A percentile compares a stretch with the other conserved stretches of the same genome.
Conservation (phyloP, 2,797 vertebrate species). For the Melanotaenia boesemani region DNA sequence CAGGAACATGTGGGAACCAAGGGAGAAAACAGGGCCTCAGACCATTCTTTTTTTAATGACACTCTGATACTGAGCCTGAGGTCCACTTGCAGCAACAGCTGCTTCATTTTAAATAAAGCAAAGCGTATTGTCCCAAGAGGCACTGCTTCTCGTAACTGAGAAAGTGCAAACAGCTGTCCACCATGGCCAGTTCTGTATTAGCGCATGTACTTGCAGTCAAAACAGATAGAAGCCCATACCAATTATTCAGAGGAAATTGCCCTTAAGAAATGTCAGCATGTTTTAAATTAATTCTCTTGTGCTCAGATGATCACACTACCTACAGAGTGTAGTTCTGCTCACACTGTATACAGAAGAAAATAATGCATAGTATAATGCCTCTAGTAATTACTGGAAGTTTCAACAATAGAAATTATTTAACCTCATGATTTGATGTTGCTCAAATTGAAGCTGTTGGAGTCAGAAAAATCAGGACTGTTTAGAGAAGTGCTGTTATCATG, state of each 20-base stretch:
- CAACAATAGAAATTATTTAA: background rate
- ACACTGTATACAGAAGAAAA: background rate
- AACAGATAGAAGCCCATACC: constrained; percentile 15
- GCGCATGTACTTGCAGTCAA: constrained; percentile 30
- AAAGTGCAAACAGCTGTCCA: constrained; percentile 63
- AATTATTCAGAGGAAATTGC: constrained; percentile 55
- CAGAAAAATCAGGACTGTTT: constrained; percentile 18
- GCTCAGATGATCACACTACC: constrained; percentile 23
- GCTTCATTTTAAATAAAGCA: constrained; percentile 81
- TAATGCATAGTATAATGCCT: background rate
- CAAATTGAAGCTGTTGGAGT: constrained; percentile 11
- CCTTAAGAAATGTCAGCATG: constrained; percentile 35
- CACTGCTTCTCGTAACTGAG: constrained; percentile 53
- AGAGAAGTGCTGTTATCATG: constrained; percentile 13
- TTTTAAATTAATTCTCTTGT: constrained; percentile 19
- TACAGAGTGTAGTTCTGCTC: constrained; percentile 15
- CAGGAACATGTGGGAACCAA: constrained; percentile 67
- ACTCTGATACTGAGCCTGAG: constrained; percentile 73
- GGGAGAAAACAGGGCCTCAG: constrained; percentile 71
- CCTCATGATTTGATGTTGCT: constrained; percentile 21
- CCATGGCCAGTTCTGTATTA: constrained; percentile 17
- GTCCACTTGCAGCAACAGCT: constrained; percentile 79
- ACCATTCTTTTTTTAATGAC: constrained; percentile 75
- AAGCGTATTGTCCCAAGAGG: constrained; percentile 59
- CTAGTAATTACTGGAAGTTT: constrained; percentile 28